Evolutionary conservation across 2,888 invertebrate species (phyloP).

Genomic region (Orgyia antiqua): DNA sequence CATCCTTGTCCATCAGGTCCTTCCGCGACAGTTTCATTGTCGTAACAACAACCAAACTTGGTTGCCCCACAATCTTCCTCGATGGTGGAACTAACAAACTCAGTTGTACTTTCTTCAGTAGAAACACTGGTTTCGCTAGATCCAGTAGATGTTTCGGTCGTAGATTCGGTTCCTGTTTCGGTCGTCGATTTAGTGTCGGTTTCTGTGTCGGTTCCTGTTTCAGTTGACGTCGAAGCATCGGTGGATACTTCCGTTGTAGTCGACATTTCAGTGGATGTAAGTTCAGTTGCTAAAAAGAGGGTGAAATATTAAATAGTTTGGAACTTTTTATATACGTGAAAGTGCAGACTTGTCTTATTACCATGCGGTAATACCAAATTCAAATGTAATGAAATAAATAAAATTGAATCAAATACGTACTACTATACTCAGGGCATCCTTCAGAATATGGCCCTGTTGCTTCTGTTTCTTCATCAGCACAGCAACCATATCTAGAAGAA

Average conservation of each 20-base stretch:
- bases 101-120: slow-evolving; percentile 9
- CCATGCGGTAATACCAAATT: no score
- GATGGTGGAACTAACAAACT: not conserved
- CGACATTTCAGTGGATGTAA: not conserved
- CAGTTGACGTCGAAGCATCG: not conserved
- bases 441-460: slow-evolving; percentile 80
- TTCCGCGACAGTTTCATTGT: slow-evolving; percentile 79
- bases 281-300: not conserved
- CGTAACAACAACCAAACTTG: slow-evolving; percentile 87
- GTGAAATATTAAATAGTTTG: not conserved
- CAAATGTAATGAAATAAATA: no score
- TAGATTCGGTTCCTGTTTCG: not conserved
- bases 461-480: slow-evolving; percentile 81
- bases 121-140: not conserved
- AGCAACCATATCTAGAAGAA: slow-evolving; percentile 80
- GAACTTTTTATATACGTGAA: not conserved
- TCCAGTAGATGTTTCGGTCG: not conserved
- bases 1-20: slow-evolving; percentile 83
- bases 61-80: slow-evolving; percentile 68
- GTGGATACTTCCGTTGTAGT: not conserved
- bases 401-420: no score
- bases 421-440: slow-evolving; percentile 62
- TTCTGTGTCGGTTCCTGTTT: not conserved
- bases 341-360: no score
- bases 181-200: not conserved